Evolutionary conservation across 2,888 invertebrate species (phyloP), one percentile per base, ranked within the genome.

Genomic region (Philereme vetulata): DNA sequence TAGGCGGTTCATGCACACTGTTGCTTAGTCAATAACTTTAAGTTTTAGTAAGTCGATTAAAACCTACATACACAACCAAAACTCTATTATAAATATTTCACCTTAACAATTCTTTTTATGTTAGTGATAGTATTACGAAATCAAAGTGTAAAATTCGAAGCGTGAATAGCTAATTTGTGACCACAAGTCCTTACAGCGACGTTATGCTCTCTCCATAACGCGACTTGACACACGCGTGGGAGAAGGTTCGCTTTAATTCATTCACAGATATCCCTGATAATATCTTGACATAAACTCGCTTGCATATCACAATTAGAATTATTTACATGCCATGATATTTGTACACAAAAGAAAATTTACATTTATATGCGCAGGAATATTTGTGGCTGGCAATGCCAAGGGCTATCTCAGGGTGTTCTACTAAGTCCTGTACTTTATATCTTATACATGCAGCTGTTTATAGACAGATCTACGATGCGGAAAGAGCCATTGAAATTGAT

Each of bases 201-300:
- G 64, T 56, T 56, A 56, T 62, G 57, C 51, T 62, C 54, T 59
- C 55, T 49, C 40, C 56, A 56, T 63, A 52, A 52, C 51, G 50
- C 36, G 56, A 60, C 51, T 63, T 50, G 48, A 52, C 51, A 51
- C 43, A 51, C 57, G 71, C 71, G 77, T 76, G 67, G 74, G 76
- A 65, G 68, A 70, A 32, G 43, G 49, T 62, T 69, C 45, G 44
- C 64, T 44, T 65, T 64, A 75, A 74, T 72, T 65, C 59, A 70
- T 69, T 56, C 55, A 62, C 54, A 53, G 70, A 58, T 68, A 68
- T 67, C 62, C 51, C 62, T 56, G 56, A 64, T 56, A 62, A 65
- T 67, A 71, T 68, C 49, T 45, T 7, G 53, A 66, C 62, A 46
- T 60, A 60, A 64, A 56, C 54, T 52, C 56, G 70, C 65, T 57